Percentiles rank a stretch among this genome's conserved stretches.
These are phyloP conservation scores for Pogonomyrmex barbatus DNA, from an alignment of 1,140 invertebrate species.

Conservation along the genomic window DNA sequence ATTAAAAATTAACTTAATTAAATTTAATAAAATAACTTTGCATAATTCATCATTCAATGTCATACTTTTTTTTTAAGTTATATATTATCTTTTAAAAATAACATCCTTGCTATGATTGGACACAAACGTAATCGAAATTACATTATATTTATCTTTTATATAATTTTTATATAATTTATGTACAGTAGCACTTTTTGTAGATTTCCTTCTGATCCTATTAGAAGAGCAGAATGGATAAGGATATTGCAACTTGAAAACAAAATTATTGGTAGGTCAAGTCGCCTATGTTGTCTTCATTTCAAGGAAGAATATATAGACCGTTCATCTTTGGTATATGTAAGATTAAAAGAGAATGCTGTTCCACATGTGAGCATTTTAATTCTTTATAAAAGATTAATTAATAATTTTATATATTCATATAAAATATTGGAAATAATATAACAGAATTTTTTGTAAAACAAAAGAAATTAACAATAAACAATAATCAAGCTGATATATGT, in stretches of 20 bases:
- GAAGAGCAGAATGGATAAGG: slow-evolving; percentile 7
- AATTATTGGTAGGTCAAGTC: not conserved
- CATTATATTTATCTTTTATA: not conserved
- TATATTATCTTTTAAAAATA: not conserved
- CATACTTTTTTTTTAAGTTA: not conserved
- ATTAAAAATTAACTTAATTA: too few species aligned
- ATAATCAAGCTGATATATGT: too few species aligned
- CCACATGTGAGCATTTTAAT: slow-evolving; percentile 25
- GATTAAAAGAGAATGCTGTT: slow-evolving; percentile 10
- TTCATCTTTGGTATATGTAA: not conserved
- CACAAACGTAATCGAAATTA: not conserved
- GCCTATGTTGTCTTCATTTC: slow-evolving; percentile 6
- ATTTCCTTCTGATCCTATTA: slow-evolving; percentile 13
- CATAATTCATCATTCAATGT: not conserved
- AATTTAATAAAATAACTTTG: too few species aligned
- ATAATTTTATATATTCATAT: not conserved
- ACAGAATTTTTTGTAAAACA: not conserved
- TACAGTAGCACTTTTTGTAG: not conserved
- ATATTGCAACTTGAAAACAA: slow-evolving; percentile 10
- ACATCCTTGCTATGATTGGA: not conserved
- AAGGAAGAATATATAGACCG: slow-evolving; percentile 24
- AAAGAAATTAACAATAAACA: not conserved
- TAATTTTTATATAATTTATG: not conserved
- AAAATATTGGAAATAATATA: not conserved
- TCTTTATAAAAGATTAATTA: slow-evolving; percentile 6